Evolutionary conservation across 2,888 invertebrate genomes (phyloP), one percentile per base, ranked within the genome.

Genomic region (Troides helena): DNA sequence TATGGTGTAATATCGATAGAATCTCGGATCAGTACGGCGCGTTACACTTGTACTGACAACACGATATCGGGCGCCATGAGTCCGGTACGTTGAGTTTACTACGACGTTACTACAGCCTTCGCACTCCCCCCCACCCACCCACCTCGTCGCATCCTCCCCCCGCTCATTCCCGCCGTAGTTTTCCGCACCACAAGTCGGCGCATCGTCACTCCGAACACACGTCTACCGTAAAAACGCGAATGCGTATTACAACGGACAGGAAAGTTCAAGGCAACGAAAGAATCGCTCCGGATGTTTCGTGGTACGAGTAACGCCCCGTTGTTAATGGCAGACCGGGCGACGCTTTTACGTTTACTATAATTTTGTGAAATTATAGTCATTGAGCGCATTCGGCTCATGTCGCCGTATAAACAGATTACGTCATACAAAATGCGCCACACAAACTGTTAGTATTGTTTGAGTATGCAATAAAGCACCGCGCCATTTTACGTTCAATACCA

Each of bases 91-190:
- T 80, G 77, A 79, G 78, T 80, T 85, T 88, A 87, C 88, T 89
- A 88, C 87, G 87, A 74, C 83, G 84, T 78, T 85, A 88, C 88
- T 85, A 86, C 87, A 87, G 81, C 84, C 87, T 85, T 78, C 80
- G 73, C 80, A 71, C 80, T 79, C 74, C 81, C 79, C 78, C 74
- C 80, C 74, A 77, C 46, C 46, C 46, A 1, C 39, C 7, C 12
- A 10, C 46, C 46, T 12, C 46, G 2, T 46, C 14, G 1, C 43
- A 43, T 12, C 43, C 1, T 14, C 10, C 21, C 57, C 8, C 57
- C 57, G 7, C 23, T 23, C 57, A 1, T 18, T 10, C 18, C 53
- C n/a, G 53, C 53, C 18, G 18, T 1, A 77, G 74, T 72, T 75
- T 81, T 75, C 75, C 77, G 78, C 82, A 83, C 81, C 77, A 30